A percentile compares a stretch with the other conserved stretches of the same genome.
These are phyloP conservation scores for Solen grandis DNA, from an alignment of 1,140 invertebrate genomes.

Conservation along the genomic window DNA sequence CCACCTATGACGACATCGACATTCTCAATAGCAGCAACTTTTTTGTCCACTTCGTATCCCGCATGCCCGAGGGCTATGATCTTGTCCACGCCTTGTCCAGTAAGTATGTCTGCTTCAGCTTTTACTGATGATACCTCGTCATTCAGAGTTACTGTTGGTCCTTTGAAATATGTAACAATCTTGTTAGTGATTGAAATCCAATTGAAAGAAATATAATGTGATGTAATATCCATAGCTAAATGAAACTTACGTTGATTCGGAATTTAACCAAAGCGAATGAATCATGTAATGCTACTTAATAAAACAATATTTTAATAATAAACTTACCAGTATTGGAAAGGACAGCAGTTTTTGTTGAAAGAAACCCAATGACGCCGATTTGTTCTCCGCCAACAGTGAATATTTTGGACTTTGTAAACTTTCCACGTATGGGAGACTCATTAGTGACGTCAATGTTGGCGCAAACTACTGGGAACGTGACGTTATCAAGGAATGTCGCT, in stretches of 20 bases:
- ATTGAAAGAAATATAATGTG: too few species aligned
- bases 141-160: too few species aligned
- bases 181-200: too few species aligned
- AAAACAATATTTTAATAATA: too few species aligned
- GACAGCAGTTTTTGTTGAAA: constrained; percentile 90
- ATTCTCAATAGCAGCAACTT: constrained; percentile 88
- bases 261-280: too few species aligned
- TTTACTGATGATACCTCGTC: too few species aligned
- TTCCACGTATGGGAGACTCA: constrained; percentile 84
- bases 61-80: constrained; percentile 94
- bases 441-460: constrained; percentile 88
- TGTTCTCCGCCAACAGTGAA: constrained; percentile 84
- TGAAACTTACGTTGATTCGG: too few species aligned
- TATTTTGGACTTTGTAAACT: constrained; percentile 85
- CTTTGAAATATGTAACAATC: too few species aligned
- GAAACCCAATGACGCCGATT: constrained; percentile 93
- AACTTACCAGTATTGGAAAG: constrained; percentile 65
- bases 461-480: constrained; percentile 88
- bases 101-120: too few species aligned
- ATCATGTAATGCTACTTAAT: too few species aligned
- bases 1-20: constrained; percentile 93
- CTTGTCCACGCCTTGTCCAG: constrained; percentile 88
- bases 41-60: constrained; percentile 88
- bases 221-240: too few species aligned
- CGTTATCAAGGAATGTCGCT: constrained; percentile 88